Evolutionary conservation across 1,140 invertebrate species (phyloP), one percentile per base, ranked within the genome.

Genomic region (Elymnias hypermnestra): DNA sequence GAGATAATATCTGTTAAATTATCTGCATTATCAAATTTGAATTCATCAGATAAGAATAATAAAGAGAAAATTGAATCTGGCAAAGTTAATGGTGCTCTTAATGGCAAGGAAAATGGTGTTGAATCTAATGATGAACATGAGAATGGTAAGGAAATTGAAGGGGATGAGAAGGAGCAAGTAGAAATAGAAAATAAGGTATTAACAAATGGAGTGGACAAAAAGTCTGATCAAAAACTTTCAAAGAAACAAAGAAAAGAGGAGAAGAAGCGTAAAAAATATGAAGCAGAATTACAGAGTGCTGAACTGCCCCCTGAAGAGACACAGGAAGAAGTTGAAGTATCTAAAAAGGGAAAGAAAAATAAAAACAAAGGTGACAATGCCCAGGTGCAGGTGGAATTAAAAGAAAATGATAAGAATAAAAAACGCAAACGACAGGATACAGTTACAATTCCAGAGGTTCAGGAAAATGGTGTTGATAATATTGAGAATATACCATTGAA

Each of bases 1-100:
- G 70, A 87, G 25, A 88, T 93, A 54, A 90, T 94, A 49, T 92
- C 93, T 63, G 88, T 86, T 36, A 89, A 92, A 54, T 87, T 91
- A 35, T 23, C 63, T 19, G 89, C 89, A 48, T 73, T 89, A 57
- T 83, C 88, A 23, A 89, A 87, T 69, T 42, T 53, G 15, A 68
- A 69, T 43, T 53, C 63, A 42, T 55, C 58, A 39, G 72, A 72
- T 52, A 70, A 48, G 45, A 57, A 60, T 49, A 51, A 61, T 33
- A 61, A 60, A 53, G 35, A 63, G 38, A 57, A 69, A 12, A 44
- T 8, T 40, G 57, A 45, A 26, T 33, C 42, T 7, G 19, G 22
- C 17, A 54, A 63, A 62, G 38, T 50, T 7, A 78, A 67, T 60
- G 61, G 51, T 37, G 33, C 39, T 40, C 12, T 15, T 37, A 38